Evolutionary conservation across 2,797 vertebrate genomes (phyloP).

Genomic region (Geotria australis): DNA sequence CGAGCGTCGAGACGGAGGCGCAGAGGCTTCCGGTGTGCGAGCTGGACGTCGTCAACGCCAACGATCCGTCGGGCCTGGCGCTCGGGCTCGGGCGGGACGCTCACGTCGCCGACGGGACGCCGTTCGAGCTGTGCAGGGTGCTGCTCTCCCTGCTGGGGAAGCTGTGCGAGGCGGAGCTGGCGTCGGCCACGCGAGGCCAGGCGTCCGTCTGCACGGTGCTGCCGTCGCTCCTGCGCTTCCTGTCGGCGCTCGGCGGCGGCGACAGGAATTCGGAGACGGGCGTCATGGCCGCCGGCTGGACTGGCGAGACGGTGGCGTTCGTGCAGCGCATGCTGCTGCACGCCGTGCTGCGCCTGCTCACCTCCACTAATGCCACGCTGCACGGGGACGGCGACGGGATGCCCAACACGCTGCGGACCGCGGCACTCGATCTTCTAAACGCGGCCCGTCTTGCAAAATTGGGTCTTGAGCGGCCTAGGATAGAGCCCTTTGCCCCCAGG

Average conservation of each 20-base stretch:
- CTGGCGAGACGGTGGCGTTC: conserved; percentile 56
- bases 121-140: conserved; percentile 70
- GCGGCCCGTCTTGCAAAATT: neutral
- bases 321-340: conserved; percentile 75
- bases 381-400: neutral
- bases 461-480: too few relatives aligned
- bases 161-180: conserved; percentile 44
- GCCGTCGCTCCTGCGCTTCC: neutral
- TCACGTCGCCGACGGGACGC: conserved; percentile 7
- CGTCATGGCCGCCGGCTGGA: conserved; percentile 47
- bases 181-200: conserved; percentile 60
- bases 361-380: conserved; percentile 5
- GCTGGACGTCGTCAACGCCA: neutral
- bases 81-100: too few relatives aligned
- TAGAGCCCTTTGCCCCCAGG: conserved; percentile 18
- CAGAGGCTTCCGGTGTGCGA: neutral
- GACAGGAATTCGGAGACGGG: neutral
- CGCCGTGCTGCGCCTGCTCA: conserved; percentile 55
- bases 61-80: neutral
- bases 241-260: neutral
- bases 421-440: neutral
- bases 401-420: neutral
- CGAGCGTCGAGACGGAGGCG: neutral
- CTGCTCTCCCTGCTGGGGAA: conserved; percentile 71
- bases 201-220: neutral